Conservation (phyloP, 1,140 invertebrate genomes). For the Nylanderia fulva region DNA sequence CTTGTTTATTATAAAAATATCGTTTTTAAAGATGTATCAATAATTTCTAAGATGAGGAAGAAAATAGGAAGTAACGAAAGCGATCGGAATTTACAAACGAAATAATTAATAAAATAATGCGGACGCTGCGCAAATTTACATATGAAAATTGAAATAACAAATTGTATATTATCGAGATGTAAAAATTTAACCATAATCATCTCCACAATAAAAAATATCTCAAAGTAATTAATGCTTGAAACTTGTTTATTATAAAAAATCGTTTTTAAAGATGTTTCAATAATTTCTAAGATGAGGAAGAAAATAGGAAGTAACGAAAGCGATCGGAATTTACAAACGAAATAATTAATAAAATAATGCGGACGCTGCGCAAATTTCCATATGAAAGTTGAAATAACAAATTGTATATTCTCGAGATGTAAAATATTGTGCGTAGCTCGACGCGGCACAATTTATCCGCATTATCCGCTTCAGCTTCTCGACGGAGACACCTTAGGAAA, state of each 20-base stretch:
- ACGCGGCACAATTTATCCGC: slow-evolving; percentile 27
- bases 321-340: neutral
- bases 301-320: neutral
- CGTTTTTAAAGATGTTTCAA: neutral
- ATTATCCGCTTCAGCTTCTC: slow-evolving; percentile 30
- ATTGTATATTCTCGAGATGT: neutral
- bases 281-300: neutral
- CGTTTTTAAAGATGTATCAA: neutral
- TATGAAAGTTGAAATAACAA: slow-evolving; percentile 10
- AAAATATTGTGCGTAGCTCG: neutral
- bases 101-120: neutral
- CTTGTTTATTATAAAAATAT: neutral
- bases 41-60: neutral
- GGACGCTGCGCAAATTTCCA: neutral
- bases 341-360: neutral
- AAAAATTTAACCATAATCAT: too few species aligned
- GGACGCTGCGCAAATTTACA: neutral
- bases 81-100: neutral
- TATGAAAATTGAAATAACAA: slow-evolving; percentile 13
- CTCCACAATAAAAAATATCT: too few species aligned
- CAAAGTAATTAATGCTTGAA: neutral
- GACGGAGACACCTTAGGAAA: slow-evolving; percentile 12
- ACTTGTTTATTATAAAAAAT: neutral
- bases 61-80: neutral
- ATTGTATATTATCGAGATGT: neutral